Conservation (phyloP, 2,113 vertebrate genomes). For the Butorides virescens region DNA sequence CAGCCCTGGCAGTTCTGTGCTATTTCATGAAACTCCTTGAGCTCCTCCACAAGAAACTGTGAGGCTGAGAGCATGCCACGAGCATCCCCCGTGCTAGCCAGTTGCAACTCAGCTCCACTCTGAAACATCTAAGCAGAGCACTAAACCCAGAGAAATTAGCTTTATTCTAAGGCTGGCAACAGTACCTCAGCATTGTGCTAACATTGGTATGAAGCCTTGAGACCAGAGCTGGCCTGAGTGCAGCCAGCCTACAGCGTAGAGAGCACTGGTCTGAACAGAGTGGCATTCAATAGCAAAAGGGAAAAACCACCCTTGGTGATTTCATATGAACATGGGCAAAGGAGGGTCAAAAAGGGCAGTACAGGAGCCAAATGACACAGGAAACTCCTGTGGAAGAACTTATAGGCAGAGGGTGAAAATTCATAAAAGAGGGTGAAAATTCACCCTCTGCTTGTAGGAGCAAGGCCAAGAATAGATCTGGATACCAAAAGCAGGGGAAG, state of each 20-base stretch:
- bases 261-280: not conserved
- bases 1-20: not conserved
- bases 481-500: not conserved
- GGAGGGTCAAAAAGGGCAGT: not conserved
- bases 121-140: not conserved
- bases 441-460: not conserved
- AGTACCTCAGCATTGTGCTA: not conserved
- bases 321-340: not conserved
- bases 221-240: not conserved
- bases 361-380: rapidly evolving
- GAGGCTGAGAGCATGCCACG: not conserved
- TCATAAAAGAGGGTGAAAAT: not conserved
- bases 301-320: not conserved
- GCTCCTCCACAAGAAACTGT: not conserved
- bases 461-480: not conserved
- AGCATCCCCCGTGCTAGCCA: not conserved
- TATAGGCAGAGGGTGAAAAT: not conserved
- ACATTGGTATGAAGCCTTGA: rapidly evolving
- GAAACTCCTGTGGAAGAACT: not conserved
- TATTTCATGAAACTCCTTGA: not conserved
- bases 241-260: not conserved
- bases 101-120: not conserved
- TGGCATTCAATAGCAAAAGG: not conserved
- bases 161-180: not conserved
- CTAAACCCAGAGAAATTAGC: not conserved